Percentiles rank a stretch among this genome's conserved stretches.
Conservation (phyloP, 1,140 invertebrate genomes). For the Harpegnathos saltator region DNA sequence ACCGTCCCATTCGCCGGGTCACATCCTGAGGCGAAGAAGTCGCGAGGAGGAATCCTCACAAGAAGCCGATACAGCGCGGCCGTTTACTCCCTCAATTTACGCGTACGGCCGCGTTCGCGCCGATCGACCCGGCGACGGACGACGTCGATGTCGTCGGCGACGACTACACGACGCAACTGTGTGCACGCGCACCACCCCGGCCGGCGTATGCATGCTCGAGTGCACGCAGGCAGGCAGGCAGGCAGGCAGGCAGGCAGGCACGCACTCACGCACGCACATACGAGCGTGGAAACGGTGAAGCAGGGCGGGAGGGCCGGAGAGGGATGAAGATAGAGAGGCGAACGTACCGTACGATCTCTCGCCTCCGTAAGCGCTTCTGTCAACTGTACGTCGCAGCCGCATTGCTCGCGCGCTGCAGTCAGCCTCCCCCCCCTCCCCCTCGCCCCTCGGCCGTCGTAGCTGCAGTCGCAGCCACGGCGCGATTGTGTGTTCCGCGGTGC, state of each 20-base stretch:
- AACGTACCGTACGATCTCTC: constrained; percentile 68
- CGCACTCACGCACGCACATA: constrained; percentile 4
- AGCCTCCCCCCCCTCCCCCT: constrained; percentile 45
- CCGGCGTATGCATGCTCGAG: constrained; percentile 35
- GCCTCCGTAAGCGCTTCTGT: constrained; percentile 73
- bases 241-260: constrained; percentile 5
- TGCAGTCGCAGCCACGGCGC: constrained; percentile 65
- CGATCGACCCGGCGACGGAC: constrained; percentile 32
- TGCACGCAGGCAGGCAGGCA: constrained; percentile 36
- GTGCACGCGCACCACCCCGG: constrained; percentile 1
- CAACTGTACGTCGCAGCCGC: constrained; percentile 73
- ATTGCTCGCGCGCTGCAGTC: constrained; percentile 74
- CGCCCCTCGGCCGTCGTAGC: constrained; percentile 46
- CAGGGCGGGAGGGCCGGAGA: background rate
- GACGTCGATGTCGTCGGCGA: no score
- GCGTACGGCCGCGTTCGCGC: constrained; percentile 51
- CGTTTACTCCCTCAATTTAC: constrained; percentile 49
- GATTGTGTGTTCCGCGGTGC: constrained; percentile 72
- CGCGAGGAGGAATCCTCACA: constrained; percentile 52
- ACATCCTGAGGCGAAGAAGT: no score
- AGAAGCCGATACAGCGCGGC: constrained; percentile 20
- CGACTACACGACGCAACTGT: no score
- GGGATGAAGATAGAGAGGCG: constrained; percentile 31
- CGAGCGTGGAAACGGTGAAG: constrained; percentile 27
- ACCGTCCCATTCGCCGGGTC: no score